These are phyloP conservation scores for Orchesella flavescens DNA, from an alignment of 2,888 invertebrate genomes.

Conservation along the genomic window DNA sequence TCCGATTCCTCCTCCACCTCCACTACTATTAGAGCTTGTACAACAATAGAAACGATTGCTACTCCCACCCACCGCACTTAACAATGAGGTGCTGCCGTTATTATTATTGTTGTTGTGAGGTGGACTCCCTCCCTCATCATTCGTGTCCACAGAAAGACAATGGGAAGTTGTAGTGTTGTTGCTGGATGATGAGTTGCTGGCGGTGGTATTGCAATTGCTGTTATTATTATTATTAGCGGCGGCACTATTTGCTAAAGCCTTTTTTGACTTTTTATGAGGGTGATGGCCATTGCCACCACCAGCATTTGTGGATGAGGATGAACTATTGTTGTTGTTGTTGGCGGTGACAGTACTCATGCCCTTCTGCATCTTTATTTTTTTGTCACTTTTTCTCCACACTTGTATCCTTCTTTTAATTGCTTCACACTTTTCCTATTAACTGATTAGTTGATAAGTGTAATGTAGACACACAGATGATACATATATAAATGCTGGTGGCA, in stretches of 20 bases:
- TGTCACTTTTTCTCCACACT: constrained; percentile 17
- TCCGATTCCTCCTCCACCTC: constrained; percentile 13
- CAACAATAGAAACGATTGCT: constrained; percentile 52
- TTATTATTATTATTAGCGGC: constrained; percentile 37
- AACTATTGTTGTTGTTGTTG: background rate
- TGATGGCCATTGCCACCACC: constrained; percentile 26
- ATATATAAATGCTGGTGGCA: constrained; percentile 24
- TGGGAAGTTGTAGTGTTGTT: constrained; percentile 11
- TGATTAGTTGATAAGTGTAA: constrained; percentile 12
- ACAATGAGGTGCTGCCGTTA: constrained; percentile 43
- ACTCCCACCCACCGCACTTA: constrained; percentile 40
- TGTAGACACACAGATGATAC: background rate
- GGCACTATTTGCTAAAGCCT: constrained; percentile 18
- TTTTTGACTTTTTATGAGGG: constrained; percentile 53
- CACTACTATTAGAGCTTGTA: constrained; percentile 24
- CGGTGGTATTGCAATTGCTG: background rate
- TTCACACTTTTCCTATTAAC: constrained; percentile 47
- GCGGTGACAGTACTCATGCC: constrained; percentile 12
- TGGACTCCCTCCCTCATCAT: constrained; percentile 22
- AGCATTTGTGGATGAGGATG: background rate
- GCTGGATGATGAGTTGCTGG: background rate
- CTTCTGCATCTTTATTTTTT: constrained; percentile 54
- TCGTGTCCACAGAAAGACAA: constrained; percentile 30
- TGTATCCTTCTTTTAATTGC: constrained; percentile 43
- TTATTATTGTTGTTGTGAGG: constrained; percentile 33